Evolutionary conservation across 1,140 invertebrate genomes (phyloP).

Genomic region (Doryteuthis pealeii): DNA sequence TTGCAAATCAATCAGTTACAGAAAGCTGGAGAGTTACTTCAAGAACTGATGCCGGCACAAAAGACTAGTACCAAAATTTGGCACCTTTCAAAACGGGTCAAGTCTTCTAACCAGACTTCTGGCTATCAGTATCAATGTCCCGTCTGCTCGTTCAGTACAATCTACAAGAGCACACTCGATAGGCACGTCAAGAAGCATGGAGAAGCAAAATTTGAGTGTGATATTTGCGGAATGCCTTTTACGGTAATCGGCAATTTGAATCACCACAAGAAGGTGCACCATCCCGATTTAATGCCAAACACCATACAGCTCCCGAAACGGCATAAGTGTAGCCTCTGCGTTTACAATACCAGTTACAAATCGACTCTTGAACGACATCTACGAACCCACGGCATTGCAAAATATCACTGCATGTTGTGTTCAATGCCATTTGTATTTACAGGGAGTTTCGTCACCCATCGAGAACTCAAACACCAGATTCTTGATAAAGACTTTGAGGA

Average conservation of each 20-base stretch:
- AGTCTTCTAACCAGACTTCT: background rate
- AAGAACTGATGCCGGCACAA: background rate
- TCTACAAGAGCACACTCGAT: conserved; percentile 33
- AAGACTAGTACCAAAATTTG: background rate
- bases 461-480: conserved; percentile 22
- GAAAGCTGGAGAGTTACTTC: background rate
- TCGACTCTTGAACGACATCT: conserved; percentile 40
- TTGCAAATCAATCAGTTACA: background rate
- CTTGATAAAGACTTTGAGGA: conserved; percentile 15
- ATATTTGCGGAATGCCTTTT: conserved; percentile 34
- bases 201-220: conserved; percentile 27
- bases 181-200: conserved; percentile 32
- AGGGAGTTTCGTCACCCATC: conserved; percentile 32
- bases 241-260: conserved; percentile 30
- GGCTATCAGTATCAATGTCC: conserved; percentile 26
- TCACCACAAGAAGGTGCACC: conserved; percentile 29
- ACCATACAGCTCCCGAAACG: conserved; percentile 15
- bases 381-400: conserved; percentile 31
- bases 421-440: conserved; percentile 32
- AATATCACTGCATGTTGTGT: conserved; percentile 32
- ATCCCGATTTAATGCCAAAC: conserved; percentile 19
- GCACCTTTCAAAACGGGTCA: background rate
- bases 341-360: conserved; percentile 41
- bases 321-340: conserved; percentile 38
- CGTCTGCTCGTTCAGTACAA: conserved; percentile 30